Conservation (phyloP, 2,113 vertebrate species). For the Toxotes chatareus region DNA sequence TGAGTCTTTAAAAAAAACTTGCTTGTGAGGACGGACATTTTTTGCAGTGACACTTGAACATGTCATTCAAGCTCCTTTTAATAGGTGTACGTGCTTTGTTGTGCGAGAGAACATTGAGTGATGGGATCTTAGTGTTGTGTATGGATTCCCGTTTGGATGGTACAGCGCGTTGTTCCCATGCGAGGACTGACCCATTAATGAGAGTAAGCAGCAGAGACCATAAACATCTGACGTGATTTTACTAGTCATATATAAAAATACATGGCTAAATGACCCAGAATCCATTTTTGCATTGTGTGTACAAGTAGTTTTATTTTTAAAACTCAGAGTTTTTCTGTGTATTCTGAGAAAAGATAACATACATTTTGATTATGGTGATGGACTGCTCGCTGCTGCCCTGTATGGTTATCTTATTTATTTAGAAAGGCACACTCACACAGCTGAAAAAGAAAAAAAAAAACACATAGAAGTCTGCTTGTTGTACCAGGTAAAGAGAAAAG, state of each 20-base stretch:
- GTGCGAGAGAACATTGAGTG: not conserved
- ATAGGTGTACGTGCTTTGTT: not conserved
- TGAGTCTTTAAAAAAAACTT: not conserved
- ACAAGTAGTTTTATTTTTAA: conserved; percentile 13
- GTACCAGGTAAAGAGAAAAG: conserved; percentile 19
- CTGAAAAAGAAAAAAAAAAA: not conserved
- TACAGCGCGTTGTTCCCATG: not conserved
- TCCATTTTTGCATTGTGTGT: conserved; percentile 1
- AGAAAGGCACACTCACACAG: not conserved
- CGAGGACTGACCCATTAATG: conserved; percentile 14
- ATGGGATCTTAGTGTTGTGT: not conserved
- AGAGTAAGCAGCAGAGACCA: not conserved
- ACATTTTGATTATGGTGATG: conserved; percentile 18
- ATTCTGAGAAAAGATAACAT: conserved; percentile 8
- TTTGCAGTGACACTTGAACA: not conserved
- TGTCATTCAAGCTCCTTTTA: not conserved
- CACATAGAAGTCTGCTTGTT: conserved; percentile 9
- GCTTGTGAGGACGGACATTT: not conserved
- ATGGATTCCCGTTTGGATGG: conserved; percentile 2
- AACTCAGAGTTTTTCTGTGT: not conserved
- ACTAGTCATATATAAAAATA: not conserved
- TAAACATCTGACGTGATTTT: not conserved
- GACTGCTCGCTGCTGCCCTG: conserved; percentile 18
- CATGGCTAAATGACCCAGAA: not conserved
- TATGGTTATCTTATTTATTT: conserved; percentile 31